phyloP scores from a whole-genome alignment of 2,797 vertebrate genomes.

The Morus bassanus region DNA sequence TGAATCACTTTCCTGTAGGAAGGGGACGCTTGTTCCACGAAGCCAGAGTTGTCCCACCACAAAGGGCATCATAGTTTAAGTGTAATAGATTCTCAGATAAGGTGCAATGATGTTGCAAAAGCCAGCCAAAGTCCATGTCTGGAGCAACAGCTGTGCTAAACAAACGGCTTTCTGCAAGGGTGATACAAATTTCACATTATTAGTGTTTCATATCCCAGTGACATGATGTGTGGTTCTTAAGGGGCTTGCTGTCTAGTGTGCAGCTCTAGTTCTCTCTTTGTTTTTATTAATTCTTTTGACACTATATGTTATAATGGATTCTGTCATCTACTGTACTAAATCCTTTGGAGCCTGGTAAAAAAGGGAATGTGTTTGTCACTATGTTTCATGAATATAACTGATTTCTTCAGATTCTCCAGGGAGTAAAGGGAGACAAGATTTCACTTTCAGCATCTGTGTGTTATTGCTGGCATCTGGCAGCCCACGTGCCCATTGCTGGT shows the following conservation, averaged over 20 bases:
- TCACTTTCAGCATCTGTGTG: background rate
- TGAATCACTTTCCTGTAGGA: background rate
- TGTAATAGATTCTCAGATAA: background rate
- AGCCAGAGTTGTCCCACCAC: background rate
- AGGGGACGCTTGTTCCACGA: background rate
- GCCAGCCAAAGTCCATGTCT: background rate
- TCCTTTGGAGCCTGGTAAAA: background rate
- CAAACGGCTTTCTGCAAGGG: background rate
- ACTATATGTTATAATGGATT: background rate
- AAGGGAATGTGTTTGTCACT: background rate
- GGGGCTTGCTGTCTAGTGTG: background rate
- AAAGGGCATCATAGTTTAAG: background rate
- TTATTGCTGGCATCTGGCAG: background rate
- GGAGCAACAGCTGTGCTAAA: background rate
- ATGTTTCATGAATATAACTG: background rate
- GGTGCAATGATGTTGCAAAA: background rate
- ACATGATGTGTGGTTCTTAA: background rate
- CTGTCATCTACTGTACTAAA: background rate
- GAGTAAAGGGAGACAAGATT: background rate
- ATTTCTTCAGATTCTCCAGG: background rate
- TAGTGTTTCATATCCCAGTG: background rate
- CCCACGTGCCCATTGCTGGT: background rate
- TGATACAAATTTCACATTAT: background rate
- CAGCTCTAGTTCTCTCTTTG: background rate
- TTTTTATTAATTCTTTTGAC: constrained; percentile 18